These are phyloP conservation scores for Drosophila mayaguana DNA, from an alignment of 2,888 invertebrate genomes.

Conservation along the genomic window DNA sequence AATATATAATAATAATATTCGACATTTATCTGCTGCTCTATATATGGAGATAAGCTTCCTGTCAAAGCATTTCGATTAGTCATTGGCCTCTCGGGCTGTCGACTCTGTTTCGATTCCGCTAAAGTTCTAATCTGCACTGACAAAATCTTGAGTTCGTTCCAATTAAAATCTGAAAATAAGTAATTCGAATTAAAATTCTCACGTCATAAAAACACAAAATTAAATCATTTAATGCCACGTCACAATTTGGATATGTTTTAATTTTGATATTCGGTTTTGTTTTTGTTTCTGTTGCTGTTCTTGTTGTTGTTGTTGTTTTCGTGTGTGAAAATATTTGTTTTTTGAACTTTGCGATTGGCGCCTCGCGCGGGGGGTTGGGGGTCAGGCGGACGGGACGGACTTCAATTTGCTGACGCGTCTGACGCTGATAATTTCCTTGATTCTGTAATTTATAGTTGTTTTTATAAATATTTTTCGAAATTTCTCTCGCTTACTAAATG, in stretches of 20 bases:
- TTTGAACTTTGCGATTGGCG: conserved; percentile 46
- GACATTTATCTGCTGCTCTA: conserved; percentile 8
- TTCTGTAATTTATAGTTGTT: conserved; percentile 77
- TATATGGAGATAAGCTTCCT: background rate
- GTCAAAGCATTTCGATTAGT: background rate
- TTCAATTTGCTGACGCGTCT: conserved; percentile 62
- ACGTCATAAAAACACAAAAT: conserved; percentile 37
- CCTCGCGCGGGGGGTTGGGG: conserved; percentile 11
- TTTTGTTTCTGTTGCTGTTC: background rate
- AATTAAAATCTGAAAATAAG: conserved; percentile 30
- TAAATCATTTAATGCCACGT: conserved; percentile 32
- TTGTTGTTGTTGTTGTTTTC: background rate
- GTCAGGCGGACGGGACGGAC: too few relatives aligned
- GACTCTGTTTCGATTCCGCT: background rate
- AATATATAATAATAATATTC: background rate
- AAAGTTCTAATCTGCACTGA: background rate
- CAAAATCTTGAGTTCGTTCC: conserved; percentile 20
- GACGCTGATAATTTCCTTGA: conserved; percentile 75
- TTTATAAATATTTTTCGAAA: conserved; percentile 54
- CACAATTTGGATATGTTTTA: conserved; percentile 10
- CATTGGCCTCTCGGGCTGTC: background rate
- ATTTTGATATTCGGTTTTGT: background rate
- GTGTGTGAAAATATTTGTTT: conserved; percentile 44
- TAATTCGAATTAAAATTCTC: conserved; percentile 30
- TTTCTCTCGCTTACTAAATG: background rate